Evolutionary conservation across 2,888 invertebrate genomes (phyloP).

Genomic region (Eurytoma californica): DNA sequence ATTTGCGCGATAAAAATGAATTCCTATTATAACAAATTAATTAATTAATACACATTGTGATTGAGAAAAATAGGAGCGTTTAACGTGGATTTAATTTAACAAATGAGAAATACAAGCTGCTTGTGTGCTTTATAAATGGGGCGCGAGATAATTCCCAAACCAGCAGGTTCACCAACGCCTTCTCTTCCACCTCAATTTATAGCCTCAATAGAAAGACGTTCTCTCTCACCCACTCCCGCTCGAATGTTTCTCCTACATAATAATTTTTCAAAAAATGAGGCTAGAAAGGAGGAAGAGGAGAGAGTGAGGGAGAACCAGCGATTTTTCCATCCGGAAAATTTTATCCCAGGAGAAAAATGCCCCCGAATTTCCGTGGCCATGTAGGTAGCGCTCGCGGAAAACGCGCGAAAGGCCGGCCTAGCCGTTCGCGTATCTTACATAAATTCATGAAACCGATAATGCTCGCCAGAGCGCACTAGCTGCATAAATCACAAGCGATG

Average conservation of each 20-base stretch:
- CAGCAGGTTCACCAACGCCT: conserved; percentile 19
- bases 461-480: conserved; percentile 51
- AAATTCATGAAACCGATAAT: conserved; percentile 57
- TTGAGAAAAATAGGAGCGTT: too few relatives aligned
- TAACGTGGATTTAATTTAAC: too few relatives aligned
- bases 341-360: conserved; percentile 41
- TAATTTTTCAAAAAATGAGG: conserved; percentile 45
- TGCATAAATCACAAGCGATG: conserved; percentile 48
- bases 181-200: conserved; percentile 1
- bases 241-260: conserved; percentile 23
- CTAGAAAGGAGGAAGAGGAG: background rate
- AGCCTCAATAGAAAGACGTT: conserved; percentile 18
- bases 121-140: too few relatives aligned
- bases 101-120: too few relatives aligned
- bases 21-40: too few relatives aligned
- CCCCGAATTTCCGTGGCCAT: conserved; percentile 34
- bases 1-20: too few relatives aligned
- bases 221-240: background rate
- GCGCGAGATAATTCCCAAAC: conserved; percentile 17
- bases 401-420: conserved; percentile 4
- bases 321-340: conserved; percentile 53
- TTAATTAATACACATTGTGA: too few relatives aligned
- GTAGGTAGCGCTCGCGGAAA: background rate
- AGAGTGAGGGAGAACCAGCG: background rate
- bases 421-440: conserved; percentile 51